phyloP scores from a whole-genome alignment of 2,113 vertebrate species.

The Etia nguti region DNA sequence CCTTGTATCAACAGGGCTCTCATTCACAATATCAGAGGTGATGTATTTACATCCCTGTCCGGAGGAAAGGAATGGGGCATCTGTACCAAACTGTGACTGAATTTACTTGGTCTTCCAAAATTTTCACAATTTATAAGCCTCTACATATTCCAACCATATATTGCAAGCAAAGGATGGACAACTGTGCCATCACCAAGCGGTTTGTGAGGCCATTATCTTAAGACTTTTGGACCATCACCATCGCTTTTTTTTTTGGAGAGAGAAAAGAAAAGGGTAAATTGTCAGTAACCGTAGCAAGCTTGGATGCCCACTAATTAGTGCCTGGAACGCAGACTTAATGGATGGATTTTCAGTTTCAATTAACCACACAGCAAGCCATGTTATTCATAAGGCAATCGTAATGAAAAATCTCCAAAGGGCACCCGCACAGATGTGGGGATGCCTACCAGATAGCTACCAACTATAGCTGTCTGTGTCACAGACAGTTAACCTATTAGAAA shows the following conservation, averaged over 20 bases:
- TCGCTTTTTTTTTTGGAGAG: neutral
- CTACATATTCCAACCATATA: neutral
- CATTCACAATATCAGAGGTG: slow-evolving; percentile 27
- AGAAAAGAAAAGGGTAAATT: neutral
- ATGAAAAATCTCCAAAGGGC: neutral
- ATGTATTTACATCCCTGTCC: slow-evolving; percentile 26
- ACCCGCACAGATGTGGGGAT: neutral
- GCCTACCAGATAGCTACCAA: neutral
- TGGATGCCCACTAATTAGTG: neutral
- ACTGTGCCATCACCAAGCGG: neutral
- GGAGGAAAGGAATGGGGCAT: neutral
- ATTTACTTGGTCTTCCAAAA: neutral
- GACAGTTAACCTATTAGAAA: neutral
- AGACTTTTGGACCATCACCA: neutral
- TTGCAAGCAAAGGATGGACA: neutral
- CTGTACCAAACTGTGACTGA: neutral
- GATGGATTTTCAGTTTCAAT: neutral
- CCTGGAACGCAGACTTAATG: neutral
- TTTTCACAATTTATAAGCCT: neutral
- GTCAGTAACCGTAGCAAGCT: neutral
- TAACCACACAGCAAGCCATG: neutral
- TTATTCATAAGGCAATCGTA: neutral
- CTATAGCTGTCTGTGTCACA: neutral
- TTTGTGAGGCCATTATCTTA: neutral
- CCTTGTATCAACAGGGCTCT: slow-evolving; percentile 32